These are phyloP conservation scores for Anthophora plumipes DNA, from an alignment of 2,888 invertebrate species.

Conservation along the genomic window DNA sequence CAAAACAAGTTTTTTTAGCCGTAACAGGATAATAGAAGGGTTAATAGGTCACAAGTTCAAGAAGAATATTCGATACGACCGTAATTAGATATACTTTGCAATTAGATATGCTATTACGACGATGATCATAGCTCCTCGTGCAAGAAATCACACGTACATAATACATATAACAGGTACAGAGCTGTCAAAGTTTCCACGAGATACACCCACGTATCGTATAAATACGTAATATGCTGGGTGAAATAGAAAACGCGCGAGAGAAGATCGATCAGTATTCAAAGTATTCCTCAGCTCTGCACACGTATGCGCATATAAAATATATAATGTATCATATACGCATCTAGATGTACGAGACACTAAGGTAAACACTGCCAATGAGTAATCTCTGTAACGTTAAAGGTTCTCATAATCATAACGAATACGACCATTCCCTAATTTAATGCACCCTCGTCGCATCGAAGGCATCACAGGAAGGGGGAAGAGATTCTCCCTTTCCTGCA, in stretches of 20 bases:
- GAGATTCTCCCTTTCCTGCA: not conserved
- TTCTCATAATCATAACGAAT: slow-evolving; percentile 62
- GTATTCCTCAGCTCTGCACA: slow-evolving; percentile 46
- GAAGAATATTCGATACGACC: slow-evolving; percentile 33
- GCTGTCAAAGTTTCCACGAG: not conserved
- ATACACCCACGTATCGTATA: no score
- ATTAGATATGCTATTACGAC: slow-evolving; percentile 32
- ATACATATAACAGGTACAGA: slow-evolving; percentile 42
- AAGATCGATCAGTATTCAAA: slow-evolving; percentile 40
- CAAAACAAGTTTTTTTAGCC: slow-evolving; percentile 1
- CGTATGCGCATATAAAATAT: slow-evolving; percentile 54
- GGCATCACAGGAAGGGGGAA: slow-evolving; percentile 15
- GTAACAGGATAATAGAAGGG: slow-evolving; percentile 9
- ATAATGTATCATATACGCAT: slow-evolving; percentile 67
- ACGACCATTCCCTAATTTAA: slow-evolving; percentile 64
- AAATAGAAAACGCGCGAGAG: not conserved
- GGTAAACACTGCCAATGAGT: slow-evolving; percentile 68
- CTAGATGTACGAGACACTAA: slow-evolving; percentile 65
- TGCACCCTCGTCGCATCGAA: slow-evolving; percentile 52
- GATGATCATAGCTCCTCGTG: slow-evolving; percentile 25
- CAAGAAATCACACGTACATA: slow-evolving; percentile 12
- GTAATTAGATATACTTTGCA: slow-evolving; percentile 25
- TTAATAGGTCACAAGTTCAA: not conserved
- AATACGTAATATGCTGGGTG: not conserved
- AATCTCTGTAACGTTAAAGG: slow-evolving; percentile 62